Percentiles rank a stretch among this genome's conserved stretches.
Evolutionary conservation across 1,140 invertebrate genomes (phyloP).

Genomic region (Lordiphosa collinella): DNA sequence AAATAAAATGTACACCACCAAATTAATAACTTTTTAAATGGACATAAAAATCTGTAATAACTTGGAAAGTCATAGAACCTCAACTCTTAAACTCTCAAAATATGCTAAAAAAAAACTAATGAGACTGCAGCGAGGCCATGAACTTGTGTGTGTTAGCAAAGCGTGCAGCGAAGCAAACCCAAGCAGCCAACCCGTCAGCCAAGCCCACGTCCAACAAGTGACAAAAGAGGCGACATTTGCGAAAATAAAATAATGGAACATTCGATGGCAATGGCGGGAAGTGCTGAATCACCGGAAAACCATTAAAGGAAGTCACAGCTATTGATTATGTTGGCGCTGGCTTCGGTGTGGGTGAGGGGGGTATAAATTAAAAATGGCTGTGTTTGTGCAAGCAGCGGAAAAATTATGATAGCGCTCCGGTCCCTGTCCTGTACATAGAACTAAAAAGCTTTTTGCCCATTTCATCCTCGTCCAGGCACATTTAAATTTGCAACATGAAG

Average conservation of each 20-base stretch:
- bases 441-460: background rate
- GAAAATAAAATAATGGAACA: slow-evolving; percentile 17
- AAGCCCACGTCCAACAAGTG: slow-evolving; percentile 45
- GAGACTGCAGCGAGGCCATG: slow-evolving; percentile 23
- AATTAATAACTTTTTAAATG: slow-evolving; percentile 39
- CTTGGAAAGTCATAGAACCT: slow-evolving; percentile 4
- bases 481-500: slow-evolving; percentile 37
- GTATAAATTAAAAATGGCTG: slow-evolving; percentile 48
- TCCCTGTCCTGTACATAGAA: slow-evolving; percentile 2
- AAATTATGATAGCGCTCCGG: slow-evolving; percentile 54
- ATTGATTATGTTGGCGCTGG: slow-evolving; percentile 55
- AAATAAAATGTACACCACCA: slow-evolving; percentile 34
- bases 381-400: slow-evolving; percentile 55
- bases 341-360: no score
- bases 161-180: background rate
- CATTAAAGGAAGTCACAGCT: slow-evolving; percentile 70
- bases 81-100: no score
- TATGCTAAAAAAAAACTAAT: slow-evolving; percentile 29
- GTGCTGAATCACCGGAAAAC: slow-evolving; percentile 65
- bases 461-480: slow-evolving; percentile 23
- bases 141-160: slow-evolving; percentile 14
- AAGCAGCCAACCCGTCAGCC: no score
- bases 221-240: slow-evolving; percentile 40
- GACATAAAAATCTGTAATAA: slow-evolving; percentile 16
- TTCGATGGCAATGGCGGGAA: slow-evolving; percentile 24